Evolutionary conservation across 1,140 invertebrate genomes (phyloP), one percentile per base, ranked within the genome.

Genomic region (Prorops nasuta): DNA sequence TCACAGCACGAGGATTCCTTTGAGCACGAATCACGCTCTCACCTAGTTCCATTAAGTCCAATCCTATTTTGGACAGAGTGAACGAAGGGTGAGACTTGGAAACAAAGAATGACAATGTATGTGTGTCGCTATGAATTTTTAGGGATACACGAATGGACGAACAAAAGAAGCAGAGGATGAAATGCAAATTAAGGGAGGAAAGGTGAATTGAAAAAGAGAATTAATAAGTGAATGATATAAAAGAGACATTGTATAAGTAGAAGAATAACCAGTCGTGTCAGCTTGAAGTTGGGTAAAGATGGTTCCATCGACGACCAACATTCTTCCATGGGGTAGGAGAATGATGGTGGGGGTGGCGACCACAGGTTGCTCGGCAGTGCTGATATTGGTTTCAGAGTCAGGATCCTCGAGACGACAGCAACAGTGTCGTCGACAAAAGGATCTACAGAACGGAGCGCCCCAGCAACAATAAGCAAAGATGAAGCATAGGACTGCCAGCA

Each of bases 381-480:
- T 57, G 39, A 66, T 61, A 8, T 67, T 38, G n/a, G 58, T 44
- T 14, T 66, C 69, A 15, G 62, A 48, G 8, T 65, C 67, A 1
- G 71, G 67, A 54, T 78, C 71, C 34, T 77, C 72, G 14, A 76
- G 55, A 1, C 64, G 64, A 52, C 77, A 79, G 34, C 73, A 77
- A 39, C 80, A 76, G 44, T 79, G 71, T 45, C 72, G 67, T 49
- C 78, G 66, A 51, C 80, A 80, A 2, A 81, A 60, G 0, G 70
- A 66, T 20, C 80, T 64, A 28, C 80, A 80, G 44, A 80, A 81
- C 1, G 81, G 81, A 3, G 81, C 79, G 2, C 81, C 81, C 73
- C 81, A 84, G 56, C 81, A 83, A 58, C 81, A 83, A 51, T 83
- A 84, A 12, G 80, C 71, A 14, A 83, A 71, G 41, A 83, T 81